Evolutionary conservation across 1,140 invertebrate species (phyloP).

Genomic region (Papilio xuthus): DNA sequence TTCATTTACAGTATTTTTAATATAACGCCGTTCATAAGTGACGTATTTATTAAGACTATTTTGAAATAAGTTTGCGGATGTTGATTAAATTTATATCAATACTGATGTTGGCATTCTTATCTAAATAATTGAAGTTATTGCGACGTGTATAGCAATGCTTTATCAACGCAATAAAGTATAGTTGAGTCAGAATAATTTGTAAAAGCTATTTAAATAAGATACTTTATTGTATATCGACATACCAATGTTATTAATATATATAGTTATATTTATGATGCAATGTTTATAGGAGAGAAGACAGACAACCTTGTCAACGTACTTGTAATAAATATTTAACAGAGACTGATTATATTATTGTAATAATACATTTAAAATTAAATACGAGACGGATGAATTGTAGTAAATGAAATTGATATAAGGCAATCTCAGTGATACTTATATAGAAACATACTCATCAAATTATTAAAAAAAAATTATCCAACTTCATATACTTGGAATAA

Average conservation of each 20-base stretch:
- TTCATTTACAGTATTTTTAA: no score
- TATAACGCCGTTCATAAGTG: no score
- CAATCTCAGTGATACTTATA: neutral
- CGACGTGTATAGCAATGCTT: constrained; percentile 4
- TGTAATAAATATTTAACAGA: neutral
- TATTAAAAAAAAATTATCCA: no score
- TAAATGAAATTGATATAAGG: neutral
- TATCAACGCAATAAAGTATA: constrained; percentile 28
- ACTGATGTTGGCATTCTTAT: neutral
- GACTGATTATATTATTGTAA: neutral
- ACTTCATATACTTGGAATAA: no score
- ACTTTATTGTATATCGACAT: constrained; percentile 26
- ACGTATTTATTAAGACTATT: no score
- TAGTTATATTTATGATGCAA: neutral
- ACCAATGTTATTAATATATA: constrained; percentile 22
- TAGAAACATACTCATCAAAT: neutral
- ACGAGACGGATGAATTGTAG: neutral
- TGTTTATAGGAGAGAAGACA: neutral
- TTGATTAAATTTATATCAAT: neutral
- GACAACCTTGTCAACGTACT: constrained; percentile 13
- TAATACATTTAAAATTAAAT: neutral
- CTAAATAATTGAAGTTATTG: constrained; percentile 5
- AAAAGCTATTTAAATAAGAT: constrained; percentile 26
- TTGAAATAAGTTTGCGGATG: neutral
- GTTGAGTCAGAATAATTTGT: constrained; percentile 32